Base-by-base conservation (phyloP, 2,797 vertebrate genomes). In the Sebastes taczanowskii region DNA sequence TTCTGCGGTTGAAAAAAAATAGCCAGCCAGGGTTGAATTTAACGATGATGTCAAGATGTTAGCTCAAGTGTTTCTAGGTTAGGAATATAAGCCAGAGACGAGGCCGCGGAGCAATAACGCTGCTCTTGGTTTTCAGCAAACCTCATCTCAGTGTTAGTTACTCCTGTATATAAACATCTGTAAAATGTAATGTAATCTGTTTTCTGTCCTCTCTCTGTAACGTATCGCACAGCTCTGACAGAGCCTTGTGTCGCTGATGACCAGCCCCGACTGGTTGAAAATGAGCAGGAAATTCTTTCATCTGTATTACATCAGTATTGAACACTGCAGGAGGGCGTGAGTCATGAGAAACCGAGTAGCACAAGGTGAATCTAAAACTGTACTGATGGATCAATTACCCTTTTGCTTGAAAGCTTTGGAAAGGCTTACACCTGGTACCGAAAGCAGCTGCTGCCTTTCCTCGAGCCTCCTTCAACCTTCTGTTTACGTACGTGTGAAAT, bases 21-120 rank as follows among this genome's bases (percentile, higher is more conserved):
- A 74, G 87, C 85, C 89, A 89, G 81, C 84, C 65, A 77, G 86
- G 86, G 79, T 90, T 85, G 74, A 88, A 83, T 83, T 85, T 58
- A 86, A 84, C 1, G 9, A 71, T 79, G 84, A 92, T 90, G 92
- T 93, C 88, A 78, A 82, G 81, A 79, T 61, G 78, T 86, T 80
- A 80, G 80, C 77, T 89, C 38, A 77, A 82, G 76, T 79, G 75
- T 64, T 85, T 87, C 84, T 86, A 53, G 74, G 42, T 87, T 69
- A 87, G 92, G 93, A 94, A 93, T 91, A 91, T 30, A 93, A 94
- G 93, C 92, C 92, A 94, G 92, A 91, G 80, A 89, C 72, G 27
- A 92, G 86, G 74, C 89, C 88, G 88, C 64, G 23, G 89, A 87
- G 91, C 85, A 81, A 65, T 66, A 32, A 46, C 83, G 74, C 80